Percentiles rank a stretch among this genome's conserved stretches.
phyloP scores from a whole-genome alignment of 2,888 invertebrate species.

The Drosophila ustulata region DNA sequence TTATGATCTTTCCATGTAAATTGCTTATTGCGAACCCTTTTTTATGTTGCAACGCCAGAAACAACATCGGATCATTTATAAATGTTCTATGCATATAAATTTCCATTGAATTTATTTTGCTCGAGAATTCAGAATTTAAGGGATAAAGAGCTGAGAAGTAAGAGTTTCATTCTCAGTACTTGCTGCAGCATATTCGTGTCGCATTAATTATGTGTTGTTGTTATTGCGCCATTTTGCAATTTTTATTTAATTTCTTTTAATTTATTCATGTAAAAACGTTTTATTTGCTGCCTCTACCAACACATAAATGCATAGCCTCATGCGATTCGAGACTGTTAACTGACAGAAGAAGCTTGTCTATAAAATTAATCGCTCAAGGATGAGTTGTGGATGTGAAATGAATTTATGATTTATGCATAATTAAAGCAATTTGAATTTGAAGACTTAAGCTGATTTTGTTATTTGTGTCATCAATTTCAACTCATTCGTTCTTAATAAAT shows the following conservation, averaged over 20 bases:
- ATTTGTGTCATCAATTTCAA: background rate
- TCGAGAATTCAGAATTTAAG: slow-evolving; percentile 20
- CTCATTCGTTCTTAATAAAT: background rate
- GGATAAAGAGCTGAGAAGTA: background rate
- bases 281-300: slow-evolving; percentile 36
- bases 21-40: slow-evolving; percentile 22
- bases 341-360: background rate
- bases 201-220: slow-evolving; percentile 54
- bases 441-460: background rate
- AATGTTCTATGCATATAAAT: slow-evolving; percentile 50
- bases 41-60: slow-evolving; percentile 29
- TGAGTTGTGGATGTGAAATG: background rate
- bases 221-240: slow-evolving; percentile 49
- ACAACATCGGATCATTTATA: slow-evolving; percentile 55
- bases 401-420: background rate
- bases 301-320: background rate
- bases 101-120: slow-evolving; percentile 43
- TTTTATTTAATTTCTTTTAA: slow-evolving; percentile 69
- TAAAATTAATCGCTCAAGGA: background rate
- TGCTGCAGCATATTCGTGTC: slow-evolving; percentile 17
- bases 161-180: background rate
- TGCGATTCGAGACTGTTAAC: background rate
- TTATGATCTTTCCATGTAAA: slow-evolving; percentile 68
- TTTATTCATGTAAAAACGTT: slow-evolving; percentile 62
- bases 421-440: background rate